phyloP scores from a whole-genome alignment of 2,888 invertebrate genomes.

The Agonopterix heracliana region DNA sequence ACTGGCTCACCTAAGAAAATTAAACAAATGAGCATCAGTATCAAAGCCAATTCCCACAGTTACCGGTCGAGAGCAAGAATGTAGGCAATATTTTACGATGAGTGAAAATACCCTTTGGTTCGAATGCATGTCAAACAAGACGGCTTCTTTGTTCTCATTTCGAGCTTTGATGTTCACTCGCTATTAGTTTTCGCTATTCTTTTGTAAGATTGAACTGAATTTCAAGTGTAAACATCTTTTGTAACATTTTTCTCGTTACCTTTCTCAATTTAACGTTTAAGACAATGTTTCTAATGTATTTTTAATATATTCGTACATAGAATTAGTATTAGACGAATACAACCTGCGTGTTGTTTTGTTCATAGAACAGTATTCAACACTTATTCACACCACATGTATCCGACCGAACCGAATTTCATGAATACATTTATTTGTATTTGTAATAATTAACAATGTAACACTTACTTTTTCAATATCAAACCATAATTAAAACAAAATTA shows the following conservation, averaged over 20 bases:
- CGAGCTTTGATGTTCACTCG: constrained; percentile 27
- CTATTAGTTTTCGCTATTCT: constrained; percentile 18
- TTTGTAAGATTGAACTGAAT: constrained; percentile 22
- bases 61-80: constrained; percentile 1
- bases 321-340: too few species aligned
- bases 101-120: constrained; percentile 26
- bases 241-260: neutral
- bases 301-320: too few species aligned
- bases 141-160: constrained; percentile 11
- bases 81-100: constrained; percentile 11
- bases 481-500: too few species aligned
- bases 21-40: constrained; percentile 19
- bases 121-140: constrained; percentile 33
- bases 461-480: too few species aligned
- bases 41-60: constrained; percentile 10
- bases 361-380: too few species aligned
- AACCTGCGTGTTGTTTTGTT: too few species aligned
- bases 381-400: too few species aligned
- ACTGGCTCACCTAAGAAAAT: constrained; percentile 18
- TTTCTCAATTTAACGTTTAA: neutral
- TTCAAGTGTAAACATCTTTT: constrained; percentile 19
- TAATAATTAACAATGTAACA: too few species aligned
- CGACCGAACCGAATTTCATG: too few species aligned
- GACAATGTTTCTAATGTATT: too few species aligned
- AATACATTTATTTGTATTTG: too few species aligned